Evolutionary conservation across 1,140 invertebrate species (phyloP).

Genomic region (Drosophila parvula): DNA sequence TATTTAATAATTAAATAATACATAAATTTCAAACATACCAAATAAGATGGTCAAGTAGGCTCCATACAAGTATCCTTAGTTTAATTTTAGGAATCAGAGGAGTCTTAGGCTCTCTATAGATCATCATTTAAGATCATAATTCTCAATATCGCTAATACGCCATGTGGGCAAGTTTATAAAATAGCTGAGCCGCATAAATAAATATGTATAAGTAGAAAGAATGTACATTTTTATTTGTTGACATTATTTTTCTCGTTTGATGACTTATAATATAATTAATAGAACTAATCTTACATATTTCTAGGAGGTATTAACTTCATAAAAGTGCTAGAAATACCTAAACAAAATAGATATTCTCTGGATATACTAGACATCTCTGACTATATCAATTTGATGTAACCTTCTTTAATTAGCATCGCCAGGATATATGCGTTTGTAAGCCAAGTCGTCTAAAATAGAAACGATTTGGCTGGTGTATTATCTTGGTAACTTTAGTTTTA

Average conservation of each 20-base stretch:
- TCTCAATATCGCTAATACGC: neutral
- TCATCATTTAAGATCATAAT: neutral
- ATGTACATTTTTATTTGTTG: neutral
- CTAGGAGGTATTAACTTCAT: neutral
- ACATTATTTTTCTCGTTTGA: neutral
- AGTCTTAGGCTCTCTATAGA: neutral
- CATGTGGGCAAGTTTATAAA: neutral
- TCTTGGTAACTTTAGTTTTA: conserved; percentile 1
- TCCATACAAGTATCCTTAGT: too few species aligned
- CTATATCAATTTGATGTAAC: neutral
- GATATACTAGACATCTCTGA: neutral
- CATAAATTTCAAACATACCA: neutral
- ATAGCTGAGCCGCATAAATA: neutral
- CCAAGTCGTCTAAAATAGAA: neutral
- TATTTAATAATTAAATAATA: neutral
- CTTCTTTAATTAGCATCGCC: neutral
- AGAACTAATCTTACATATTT: neutral
- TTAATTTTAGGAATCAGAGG: neutral
- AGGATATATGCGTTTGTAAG: neutral
- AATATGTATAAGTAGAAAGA: neutral
- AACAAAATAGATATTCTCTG: neutral
- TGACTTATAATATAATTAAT: neutral
- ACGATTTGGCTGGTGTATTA: neutral
- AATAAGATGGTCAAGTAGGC: neutral
- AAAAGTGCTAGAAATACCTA: conserved; percentile 1